Percentiles rank a stretch among this genome's conserved stretches.
These are phyloP conservation scores for Cryptocephalus moraei DNA, from an alignment of 2,888 invertebrate species.

Conservation along the genomic window DNA sequence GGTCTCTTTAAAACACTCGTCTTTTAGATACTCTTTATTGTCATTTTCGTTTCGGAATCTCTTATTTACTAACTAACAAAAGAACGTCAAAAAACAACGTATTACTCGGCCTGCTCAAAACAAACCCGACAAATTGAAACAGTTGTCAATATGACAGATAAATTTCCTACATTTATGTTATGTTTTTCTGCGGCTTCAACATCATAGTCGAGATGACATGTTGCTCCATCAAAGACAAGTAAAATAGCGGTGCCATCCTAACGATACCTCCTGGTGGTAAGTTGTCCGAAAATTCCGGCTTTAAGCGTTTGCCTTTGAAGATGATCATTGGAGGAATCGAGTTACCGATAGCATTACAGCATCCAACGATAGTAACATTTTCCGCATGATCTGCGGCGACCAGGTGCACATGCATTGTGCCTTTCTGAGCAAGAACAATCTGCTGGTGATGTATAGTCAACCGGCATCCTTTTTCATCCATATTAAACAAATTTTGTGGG, in stretches of 20 bases:
- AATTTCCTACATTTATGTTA: too few relatives aligned
- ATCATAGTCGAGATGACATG: conserved; percentile 21
- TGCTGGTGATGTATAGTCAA: not conserved
- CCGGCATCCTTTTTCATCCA: too few relatives aligned
- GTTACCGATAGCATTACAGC: conserved; percentile 23
- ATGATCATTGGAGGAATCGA: conserved; percentile 24
- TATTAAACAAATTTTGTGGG: not conserved
- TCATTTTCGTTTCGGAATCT: too few relatives aligned
- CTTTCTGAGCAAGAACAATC: not conserved
- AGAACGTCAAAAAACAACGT: too few relatives aligned
- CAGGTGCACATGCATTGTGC: not conserved
- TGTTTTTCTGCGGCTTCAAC: conserved; percentile 22
- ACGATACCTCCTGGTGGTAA: conserved; percentile 13
- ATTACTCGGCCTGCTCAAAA: too few relatives aligned
- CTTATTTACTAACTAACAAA: too few relatives aligned
- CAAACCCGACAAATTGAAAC: too few relatives aligned
- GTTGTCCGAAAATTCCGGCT: conserved; percentile 15
- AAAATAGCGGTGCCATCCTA: conserved; percentile 15
- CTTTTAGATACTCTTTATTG: too few relatives aligned
- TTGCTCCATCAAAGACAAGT: conserved; percentile 25
- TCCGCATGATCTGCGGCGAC: conserved; percentile 16
- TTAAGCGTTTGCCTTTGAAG: conserved; percentile 19
- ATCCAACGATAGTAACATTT: conserved; percentile 24
- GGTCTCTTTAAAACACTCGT: too few relatives aligned
- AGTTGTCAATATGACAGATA: too few relatives aligned